Evolutionary conservation across 2,113 vertebrate genomes (phyloP).

Genomic region (Callipepla squamata): DNA sequence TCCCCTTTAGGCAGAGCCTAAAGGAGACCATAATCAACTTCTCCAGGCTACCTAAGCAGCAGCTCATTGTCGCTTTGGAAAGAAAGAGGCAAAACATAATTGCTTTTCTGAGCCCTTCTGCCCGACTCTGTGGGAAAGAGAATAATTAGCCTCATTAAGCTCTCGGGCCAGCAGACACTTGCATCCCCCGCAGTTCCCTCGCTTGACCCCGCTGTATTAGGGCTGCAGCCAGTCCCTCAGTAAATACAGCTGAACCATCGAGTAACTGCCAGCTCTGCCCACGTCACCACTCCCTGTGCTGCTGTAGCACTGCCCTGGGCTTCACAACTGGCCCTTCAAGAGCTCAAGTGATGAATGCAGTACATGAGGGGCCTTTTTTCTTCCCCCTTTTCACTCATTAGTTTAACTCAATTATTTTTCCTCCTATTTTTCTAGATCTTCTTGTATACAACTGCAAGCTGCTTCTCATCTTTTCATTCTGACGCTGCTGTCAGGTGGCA

Average conservation of each 20-base stretch:
- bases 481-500: background rate
- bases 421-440: background rate
- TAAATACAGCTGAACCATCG: background rate
- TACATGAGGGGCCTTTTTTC: background rate
- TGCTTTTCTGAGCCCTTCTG: slow-evolving; percentile 7
- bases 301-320: background rate
- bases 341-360: background rate
- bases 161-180: background rate
- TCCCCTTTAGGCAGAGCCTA: background rate
- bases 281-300: rapidly evolving
- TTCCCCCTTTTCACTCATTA: background rate
- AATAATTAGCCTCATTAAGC: slow-evolving; percentile 38
- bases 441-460: background rate
- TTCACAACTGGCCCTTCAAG: background rate
- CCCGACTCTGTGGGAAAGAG: background rate
- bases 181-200: background rate
- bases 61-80: background rate
- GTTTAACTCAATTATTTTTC: background rate
- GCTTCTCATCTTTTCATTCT: background rate
- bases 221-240: background rate
- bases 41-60: background rate
- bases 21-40: background rate
- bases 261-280: background rate
- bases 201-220: background rate
- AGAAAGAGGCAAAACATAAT: slow-evolving; percentile 22